Evolutionary conservation across 2,888 invertebrate genomes (phyloP), one percentile per base, ranked within the genome.

Genomic region (Himalopsyche kuldschensis): DNA sequence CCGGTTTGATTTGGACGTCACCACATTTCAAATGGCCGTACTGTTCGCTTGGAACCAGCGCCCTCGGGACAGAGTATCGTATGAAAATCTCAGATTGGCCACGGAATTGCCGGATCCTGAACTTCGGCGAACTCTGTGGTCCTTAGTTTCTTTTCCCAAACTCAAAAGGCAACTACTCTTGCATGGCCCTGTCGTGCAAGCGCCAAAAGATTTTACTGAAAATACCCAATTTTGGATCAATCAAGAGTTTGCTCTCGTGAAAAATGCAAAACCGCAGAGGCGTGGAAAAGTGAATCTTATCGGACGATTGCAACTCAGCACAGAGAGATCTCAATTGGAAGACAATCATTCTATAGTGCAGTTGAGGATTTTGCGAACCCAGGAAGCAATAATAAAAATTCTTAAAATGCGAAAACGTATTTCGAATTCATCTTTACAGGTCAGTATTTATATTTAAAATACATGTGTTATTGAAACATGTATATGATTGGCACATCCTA

Each of bases 1-100:
- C 0, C 95, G 97, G 87, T 99, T 97, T 91, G 99, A 99, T 91
- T 92, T 99, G 87, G 99, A 99, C 89, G 99, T 99, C 6, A 99
- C 99, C 17, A 99, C 99, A 32, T 99, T 99, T 91, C 99, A 99
- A 94, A 99, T 99, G 99, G 98, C 99, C 55, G 99, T 99, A 20
- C 92, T 99, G 75, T 99, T 99, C 91, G 98, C 98, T 20, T 99
- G 99, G 99, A 99, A 99, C 92, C 98, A 99, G 89, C 93, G 99
- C 86, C 97, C 97, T 1, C 92, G 94, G 87, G 98, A 99, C 88
- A 96, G 95, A 90, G 95, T 99, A 85, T 96, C 97, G n/a, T 98
- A 98, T 88, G 99, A 99, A 91, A 98, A 98, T 91, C 92, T 99
- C 84, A 94, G 97, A 88, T 92, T 99, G 87, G 99, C 99, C 4